Evolutionary conservation across 2,797 vertebrate species (phyloP).

Genomic region (Falco rusticolus): DNA sequence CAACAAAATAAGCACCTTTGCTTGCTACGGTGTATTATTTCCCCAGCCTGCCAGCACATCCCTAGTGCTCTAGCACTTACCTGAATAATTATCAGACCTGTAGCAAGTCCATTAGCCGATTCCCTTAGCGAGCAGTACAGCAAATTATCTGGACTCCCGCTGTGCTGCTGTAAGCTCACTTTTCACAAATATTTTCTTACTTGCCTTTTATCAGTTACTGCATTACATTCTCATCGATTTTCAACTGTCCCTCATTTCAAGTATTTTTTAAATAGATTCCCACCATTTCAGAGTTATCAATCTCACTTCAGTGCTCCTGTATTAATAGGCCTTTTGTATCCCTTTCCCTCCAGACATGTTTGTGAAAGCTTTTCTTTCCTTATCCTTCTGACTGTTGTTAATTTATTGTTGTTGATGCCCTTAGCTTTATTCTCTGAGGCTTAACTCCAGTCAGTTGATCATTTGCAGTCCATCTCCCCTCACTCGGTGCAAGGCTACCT

Average conservation of each 20-base stretch:
- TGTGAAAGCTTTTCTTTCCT: background rate
- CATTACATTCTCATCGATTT: conserved; percentile 8
- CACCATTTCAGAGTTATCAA: background rate
- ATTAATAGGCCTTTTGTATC: conserved; percentile 38
- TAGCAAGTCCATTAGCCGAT: background rate
- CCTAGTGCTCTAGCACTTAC: background rate
- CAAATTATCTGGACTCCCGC: background rate
- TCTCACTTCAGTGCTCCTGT: background rate
- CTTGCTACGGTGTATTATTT: background rate
- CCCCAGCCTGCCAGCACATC: background rate
- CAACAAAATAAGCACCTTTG: conserved; percentile 14
- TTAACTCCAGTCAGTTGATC: background rate
- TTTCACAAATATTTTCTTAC: conserved; percentile 38
- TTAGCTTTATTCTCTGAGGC: background rate
- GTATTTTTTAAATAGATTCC: background rate
- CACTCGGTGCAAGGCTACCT: background rate
- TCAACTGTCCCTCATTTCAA: background rate
- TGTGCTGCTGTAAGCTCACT: background rate
- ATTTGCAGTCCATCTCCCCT: background rate
- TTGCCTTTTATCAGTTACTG: conserved; percentile 4
- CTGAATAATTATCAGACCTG: background rate
- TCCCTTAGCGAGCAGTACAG: background rate
- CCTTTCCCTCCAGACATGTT: background rate
- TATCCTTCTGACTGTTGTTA: background rate
- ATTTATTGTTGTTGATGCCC: background rate